These are phyloP conservation scores for Pangasius djambal DNA, from an alignment of 2,797 vertebrate genomes.

Conservation along the genomic window DNA sequence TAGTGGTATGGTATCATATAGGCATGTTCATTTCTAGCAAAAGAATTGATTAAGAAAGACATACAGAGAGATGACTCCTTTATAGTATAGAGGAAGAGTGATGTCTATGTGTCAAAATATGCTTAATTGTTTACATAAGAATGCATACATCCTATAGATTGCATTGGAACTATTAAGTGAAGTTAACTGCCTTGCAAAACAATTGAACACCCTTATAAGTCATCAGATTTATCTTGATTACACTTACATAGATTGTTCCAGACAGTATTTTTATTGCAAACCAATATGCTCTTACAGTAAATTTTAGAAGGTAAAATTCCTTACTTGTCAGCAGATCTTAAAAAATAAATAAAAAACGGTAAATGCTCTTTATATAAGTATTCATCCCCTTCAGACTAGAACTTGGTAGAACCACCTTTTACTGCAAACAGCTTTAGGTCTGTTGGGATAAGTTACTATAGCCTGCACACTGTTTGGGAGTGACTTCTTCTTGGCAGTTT, in stretches of 20 bases:
- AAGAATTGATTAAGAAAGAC: not conserved
- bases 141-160: not conserved
- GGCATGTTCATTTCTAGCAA: not conserved
- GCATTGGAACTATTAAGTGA: not conserved
- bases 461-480: not conserved
- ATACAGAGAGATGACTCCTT: not conserved
- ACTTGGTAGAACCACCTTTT: not conserved
- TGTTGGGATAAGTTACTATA: not conserved
- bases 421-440: not conserved
- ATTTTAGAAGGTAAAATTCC: not conserved
- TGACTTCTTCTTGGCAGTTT: not conserved
- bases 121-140: not conserved
- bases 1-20: not conserved
- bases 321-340: not conserved
- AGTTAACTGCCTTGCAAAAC: not conserved
- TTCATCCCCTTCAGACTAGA: not conserved
- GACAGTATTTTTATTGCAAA: not conserved
- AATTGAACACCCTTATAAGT: not conserved
- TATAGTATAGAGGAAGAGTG: not conserved
- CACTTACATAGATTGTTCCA: not conserved
- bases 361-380: not conserved
- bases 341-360: not conserved
- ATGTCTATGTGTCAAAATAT: not conserved
- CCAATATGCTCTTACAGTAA: not conserved
- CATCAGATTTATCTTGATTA: not conserved